Conservation (phyloP, 2,888 invertebrate species). For the Hirtodrosophila alboralis region DNA sequence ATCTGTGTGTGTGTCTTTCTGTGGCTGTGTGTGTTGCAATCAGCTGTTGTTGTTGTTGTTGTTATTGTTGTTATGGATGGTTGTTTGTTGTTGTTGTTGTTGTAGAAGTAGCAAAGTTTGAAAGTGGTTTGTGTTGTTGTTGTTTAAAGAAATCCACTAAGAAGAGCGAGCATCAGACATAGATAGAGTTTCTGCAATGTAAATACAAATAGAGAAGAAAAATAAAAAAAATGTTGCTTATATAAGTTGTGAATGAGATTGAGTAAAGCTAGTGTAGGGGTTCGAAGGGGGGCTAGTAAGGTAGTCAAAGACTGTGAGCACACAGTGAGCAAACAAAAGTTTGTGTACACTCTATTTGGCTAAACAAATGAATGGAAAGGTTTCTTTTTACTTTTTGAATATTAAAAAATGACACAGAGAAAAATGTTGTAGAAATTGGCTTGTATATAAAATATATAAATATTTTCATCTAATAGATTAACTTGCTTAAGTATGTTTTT, state of each 20-base stretch:
- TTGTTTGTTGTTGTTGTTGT: constrained; percentile 28
- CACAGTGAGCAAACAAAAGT: too few relatives aligned
- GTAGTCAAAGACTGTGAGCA: too few relatives aligned
- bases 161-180: constrained; percentile 69
- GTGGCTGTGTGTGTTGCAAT: constrained; percentile 9
- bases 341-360: too few relatives aligned
- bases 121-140: constrained; percentile 48
- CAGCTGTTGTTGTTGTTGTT: constrained; percentile 21
- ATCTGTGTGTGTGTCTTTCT: constrained; percentile 18
- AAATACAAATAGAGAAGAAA: constrained; percentile 42
- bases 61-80: constrained; percentile 10
- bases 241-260: constrained; percentile 14
- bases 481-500: too few relatives aligned
- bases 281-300: not conserved
- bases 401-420: too few relatives aligned
- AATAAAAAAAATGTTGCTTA: too few relatives aligned
- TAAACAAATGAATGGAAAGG: too few relatives aligned
- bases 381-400: too few relatives aligned
- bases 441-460: too few relatives aligned
- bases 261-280: too few relatives aligned
- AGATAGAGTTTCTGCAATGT: constrained; percentile 67
- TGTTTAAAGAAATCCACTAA: constrained; percentile 69
- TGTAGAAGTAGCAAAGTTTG: constrained; percentile 53
- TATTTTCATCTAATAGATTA: too few relatives aligned
- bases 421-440: too few relatives aligned